Percentiles rank a stretch among this genome's conserved stretches.
phyloP scores from a whole-genome alignment of 2,888 invertebrate species.

The Chelonus formosanus region DNA sequence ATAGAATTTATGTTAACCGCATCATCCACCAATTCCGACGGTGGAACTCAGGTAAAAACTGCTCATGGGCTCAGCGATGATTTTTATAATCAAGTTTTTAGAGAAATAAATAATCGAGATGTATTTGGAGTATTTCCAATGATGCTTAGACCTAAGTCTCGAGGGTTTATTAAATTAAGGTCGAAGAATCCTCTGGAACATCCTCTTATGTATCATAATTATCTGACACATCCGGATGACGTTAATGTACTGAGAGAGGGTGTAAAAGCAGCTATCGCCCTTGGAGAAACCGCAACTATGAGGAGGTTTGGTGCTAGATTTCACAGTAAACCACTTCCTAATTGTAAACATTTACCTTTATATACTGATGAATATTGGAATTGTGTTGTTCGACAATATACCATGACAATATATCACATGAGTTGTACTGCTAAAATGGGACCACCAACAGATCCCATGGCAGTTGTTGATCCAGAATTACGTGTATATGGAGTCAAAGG shows the following conservation, averaged over 20 bases:
- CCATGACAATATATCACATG: constrained; percentile 88
- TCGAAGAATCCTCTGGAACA: constrained; percentile 76
- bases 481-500: constrained; percentile 81
- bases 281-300: constrained; percentile 81
- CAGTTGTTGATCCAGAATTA: constrained; percentile 82
- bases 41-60: constrained; percentile 80
- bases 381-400: constrained; percentile 82
- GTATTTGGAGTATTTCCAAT: constrained; percentile 86
- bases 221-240: constrained; percentile 87
- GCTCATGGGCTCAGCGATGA: constrained; percentile 85
- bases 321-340: constrained; percentile 79
- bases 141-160: constrained; percentile 88
- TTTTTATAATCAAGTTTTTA: constrained; percentile 80
- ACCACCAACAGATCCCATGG: constrained; percentile 76
- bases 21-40: constrained; percentile 82
- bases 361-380: constrained; percentile 90
- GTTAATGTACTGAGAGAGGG: constrained; percentile 85
- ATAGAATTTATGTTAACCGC: constrained; percentile 91
- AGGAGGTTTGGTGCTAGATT: constrained; percentile 81
- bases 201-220: constrained; percentile 91
- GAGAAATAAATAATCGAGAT: constrained; percentile 77
- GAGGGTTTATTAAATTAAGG: constrained; percentile 79
- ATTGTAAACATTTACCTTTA: constrained; percentile 80
- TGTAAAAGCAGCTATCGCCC: constrained; percentile 83
- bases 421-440: constrained; percentile 89